Base-by-base conservation (phyloP, 2,888 invertebrate genomes). In the Rutpela maculata region DNA sequence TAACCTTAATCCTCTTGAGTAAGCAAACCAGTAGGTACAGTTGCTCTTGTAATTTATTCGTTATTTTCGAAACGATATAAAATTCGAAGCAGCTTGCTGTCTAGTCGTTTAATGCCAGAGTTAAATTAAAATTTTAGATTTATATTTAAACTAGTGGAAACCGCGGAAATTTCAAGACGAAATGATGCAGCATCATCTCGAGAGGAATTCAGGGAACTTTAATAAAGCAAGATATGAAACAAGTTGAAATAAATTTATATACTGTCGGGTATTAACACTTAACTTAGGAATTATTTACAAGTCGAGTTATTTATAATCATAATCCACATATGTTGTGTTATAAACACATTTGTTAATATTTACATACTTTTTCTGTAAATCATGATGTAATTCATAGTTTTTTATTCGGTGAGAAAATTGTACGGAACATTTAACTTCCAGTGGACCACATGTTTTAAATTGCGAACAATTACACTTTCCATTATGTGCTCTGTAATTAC, bases 371-470 rank as follows among this genome's bases (percentile, higher is more conserved):
- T 38, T 26, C 38, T 31, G 62, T 35, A 65, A 65, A 38, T 38
- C 22, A 65, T 65, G 63, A 65, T 65, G 63, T 65, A 65, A 65
- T 65, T 35, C 18, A 7, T 1, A 9, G 31, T 38, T 38, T 35
- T 10, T 35, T 38, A 65, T 65, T 65, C 38, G 63, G 63, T 65
- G 63, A 38, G 63, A 65, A 65, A 65, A 18, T 62, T 26, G 18
- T 35, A 26, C 10, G 43, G 12, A 59, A 65, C 31, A 38, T 38
- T 65, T 38, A 17, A 38, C 38, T 60, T 11, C 18, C 18, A 22
- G 18, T 35, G 63, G 35, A 65, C 35, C 63, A 65, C 63, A 38
- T 65, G 63, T 65, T 65, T 65, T 18, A 18, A 65, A 65, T 38
- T 11, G 63, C 63, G 18, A 65, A 65, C 35, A 65, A 38, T 19